Percentiles rank a stretch among this genome's conserved stretches.
Evolutionary conservation across 1,140 invertebrate genomes (phyloP).

Genomic region (Drosophila ironensis): DNA sequence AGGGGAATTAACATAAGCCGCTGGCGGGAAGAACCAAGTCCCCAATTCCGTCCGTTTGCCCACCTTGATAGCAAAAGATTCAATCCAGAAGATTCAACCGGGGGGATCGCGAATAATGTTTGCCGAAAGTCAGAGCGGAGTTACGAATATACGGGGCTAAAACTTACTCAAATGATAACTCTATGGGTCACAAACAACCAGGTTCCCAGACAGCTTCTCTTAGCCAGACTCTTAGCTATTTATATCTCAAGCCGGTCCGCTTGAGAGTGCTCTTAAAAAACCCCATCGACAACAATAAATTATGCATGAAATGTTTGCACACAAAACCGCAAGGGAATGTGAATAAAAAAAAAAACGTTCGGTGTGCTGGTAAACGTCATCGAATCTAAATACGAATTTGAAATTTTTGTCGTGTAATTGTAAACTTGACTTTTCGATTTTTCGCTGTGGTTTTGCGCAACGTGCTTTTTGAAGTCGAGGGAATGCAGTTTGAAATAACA

Average conservation of each 20-base stretch:
- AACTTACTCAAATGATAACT: neutral
- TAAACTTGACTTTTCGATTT: slow-evolving; percentile 31
- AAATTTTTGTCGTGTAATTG: slow-evolving; percentile 58
- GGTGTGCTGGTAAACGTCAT: slow-evolving; percentile 45
- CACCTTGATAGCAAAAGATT: too few relatives aligned
- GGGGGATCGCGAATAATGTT: too few relatives aligned
- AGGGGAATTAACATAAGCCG: slow-evolving; percentile 50
- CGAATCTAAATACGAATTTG: slow-evolving; percentile 43
- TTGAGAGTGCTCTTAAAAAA: slow-evolving; percentile 16
- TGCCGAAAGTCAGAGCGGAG: too few relatives aligned
- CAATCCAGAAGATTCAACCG: too few relatives aligned
- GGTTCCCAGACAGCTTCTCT: neutral
- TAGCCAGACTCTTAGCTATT: slow-evolving; percentile 18
- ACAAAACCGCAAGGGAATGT: slow-evolving; percentile 22
- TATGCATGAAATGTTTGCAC: slow-evolving; percentile 33
- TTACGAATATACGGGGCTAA: slow-evolving; percentile 5
- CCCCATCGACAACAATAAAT: slow-evolving; percentile 5
- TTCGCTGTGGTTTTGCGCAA: slow-evolving; percentile 59
- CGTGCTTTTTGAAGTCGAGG: slow-evolving; percentile 35
- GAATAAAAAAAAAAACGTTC: slow-evolving; percentile 4
- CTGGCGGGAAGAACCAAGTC: slow-evolving; percentile 23
- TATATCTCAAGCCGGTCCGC: slow-evolving; percentile 12
- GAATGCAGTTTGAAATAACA: slow-evolving; percentile 67
- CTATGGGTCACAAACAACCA: neutral
- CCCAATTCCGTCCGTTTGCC: slow-evolving; percentile 11